phyloP scores from a whole-genome alignment of 2,797 vertebrate species.

The Coendou prehensilis region DNA sequence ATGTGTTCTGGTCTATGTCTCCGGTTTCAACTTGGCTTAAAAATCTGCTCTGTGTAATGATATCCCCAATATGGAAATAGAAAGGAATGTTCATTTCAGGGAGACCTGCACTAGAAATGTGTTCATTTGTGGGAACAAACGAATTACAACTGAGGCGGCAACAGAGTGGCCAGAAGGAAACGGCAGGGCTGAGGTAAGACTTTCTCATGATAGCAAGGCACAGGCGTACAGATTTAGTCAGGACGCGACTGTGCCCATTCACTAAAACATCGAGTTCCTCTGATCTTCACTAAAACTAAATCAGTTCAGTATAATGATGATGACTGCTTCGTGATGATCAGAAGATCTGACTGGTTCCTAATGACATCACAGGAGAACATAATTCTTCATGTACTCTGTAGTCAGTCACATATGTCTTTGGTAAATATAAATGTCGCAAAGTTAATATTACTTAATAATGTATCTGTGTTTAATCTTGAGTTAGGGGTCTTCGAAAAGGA shows the following conservation, averaged over 20 bases:
- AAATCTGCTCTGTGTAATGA: slow-evolving; percentile 30
- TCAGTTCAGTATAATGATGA: slow-evolving; percentile 45
- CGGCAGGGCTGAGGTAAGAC: background rate
- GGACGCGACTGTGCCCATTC: background rate
- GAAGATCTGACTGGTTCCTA: slow-evolving; percentile 35
- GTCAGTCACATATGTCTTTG: slow-evolving; percentile 2
- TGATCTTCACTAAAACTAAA: slow-evolving; percentile 56
- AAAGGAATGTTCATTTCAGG: slow-evolving; percentile 2
- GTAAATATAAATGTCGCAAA: slow-evolving; percentile 56
- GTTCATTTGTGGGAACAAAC: slow-evolving; percentile 16
- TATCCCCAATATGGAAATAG: slow-evolving; percentile 52
- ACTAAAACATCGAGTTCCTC: slow-evolving; percentile 44
- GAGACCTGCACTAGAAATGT: background rate
- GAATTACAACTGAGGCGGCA: background rate
- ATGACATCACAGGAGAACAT: background rate
- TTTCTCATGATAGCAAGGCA: background rate
- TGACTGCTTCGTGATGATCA: background rate
- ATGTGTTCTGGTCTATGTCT: slow-evolving; percentile 16
- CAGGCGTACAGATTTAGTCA: background rate
- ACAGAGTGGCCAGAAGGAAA: slow-evolving; percentile 9
- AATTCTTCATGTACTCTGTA: background rate
- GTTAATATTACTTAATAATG: slow-evolving; percentile 52
- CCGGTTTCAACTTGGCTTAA: slow-evolving; percentile 57
- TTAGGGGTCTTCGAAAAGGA: slow-evolving; percentile 17
- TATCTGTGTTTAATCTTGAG: slow-evolving; percentile 25